Conservation (phyloP, 2,113 vertebrate genomes). For the Euleptes europaea region DNA sequence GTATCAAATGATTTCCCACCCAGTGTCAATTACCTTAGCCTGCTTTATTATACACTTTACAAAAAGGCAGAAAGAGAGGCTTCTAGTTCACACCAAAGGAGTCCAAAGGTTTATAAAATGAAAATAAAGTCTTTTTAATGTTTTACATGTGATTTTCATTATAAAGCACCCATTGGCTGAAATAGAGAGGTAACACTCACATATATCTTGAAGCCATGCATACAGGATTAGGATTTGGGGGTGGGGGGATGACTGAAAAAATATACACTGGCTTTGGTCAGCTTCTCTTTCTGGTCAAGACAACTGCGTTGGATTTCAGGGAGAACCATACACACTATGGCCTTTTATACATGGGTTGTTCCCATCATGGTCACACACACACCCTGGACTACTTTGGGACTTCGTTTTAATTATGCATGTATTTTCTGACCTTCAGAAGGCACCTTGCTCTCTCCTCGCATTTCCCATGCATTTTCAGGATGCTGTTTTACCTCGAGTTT, state of each 20-base stretch:
- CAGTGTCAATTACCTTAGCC: conserved; percentile 26
- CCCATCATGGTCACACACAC: no score
- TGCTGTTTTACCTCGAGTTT: no score
- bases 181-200: no score
- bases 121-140: neutral
- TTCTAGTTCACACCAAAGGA: conserved; percentile 14
- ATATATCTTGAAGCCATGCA: no score
- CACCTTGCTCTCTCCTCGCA: no score
- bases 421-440: no score
- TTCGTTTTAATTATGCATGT: no score
- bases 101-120: conserved; percentile 1
- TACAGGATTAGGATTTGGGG: no score
- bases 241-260: neutral
- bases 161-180: neutral
- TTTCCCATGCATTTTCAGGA: no score
- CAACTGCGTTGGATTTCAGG: conserved; percentile 15
- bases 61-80: neutral
- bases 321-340: conserved; percentile 6
- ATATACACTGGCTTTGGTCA: neutral
- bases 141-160: neutral
- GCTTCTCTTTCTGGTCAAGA: rapidly evolving
- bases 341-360: no score
- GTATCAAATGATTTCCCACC: conserved; percentile 56
- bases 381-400: no score
- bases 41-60: conserved; percentile 20